phyloP scores from a whole-genome alignment of 1,140 invertebrate species.

The Bombus cullumanus region DNA sequence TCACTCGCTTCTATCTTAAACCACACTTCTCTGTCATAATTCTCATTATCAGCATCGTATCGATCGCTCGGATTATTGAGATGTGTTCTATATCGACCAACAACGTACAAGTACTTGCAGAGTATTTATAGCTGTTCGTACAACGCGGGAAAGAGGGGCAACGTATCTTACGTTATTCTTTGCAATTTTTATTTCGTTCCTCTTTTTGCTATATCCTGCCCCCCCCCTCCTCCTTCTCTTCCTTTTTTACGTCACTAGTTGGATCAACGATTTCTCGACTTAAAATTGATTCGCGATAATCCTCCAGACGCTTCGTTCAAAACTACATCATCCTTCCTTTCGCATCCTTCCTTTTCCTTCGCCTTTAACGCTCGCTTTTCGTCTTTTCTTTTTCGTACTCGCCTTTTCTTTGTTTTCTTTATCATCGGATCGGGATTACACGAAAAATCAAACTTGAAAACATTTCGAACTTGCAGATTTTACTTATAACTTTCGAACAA shows the following conservation, averaged over 20 bases:
- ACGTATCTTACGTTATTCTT: conserved; percentile 43
- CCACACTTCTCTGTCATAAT: conserved; percentile 4
- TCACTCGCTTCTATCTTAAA: conserved; percentile 11
- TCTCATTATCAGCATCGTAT: conserved; percentile 35
- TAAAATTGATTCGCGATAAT: neutral
- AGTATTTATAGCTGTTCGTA: conserved; percentile 55
- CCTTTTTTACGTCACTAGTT: neutral
- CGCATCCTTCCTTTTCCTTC: neutral
- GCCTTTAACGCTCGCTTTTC: no score
- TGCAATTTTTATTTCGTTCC: conserved; percentile 6
- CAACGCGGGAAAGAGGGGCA: conserved; percentile 48
- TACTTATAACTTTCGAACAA: neutral
- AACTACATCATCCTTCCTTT: neutral
- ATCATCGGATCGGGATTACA: neutral
- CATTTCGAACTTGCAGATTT: neutral
- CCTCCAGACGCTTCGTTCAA: neutral
- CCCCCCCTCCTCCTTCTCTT: neutral
- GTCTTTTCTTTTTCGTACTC: neutral
- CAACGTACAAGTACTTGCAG: conserved; percentile 55
- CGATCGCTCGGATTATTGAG: conserved; percentile 66
- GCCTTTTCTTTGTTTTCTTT: neutral
- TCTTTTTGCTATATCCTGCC: neutral
- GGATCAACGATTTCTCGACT: neutral
- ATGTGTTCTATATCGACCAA: conserved; percentile 70
- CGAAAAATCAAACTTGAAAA: neutral